Evolutionary conservation across 2,888 invertebrate genomes (phyloP), one percentile per base, ranked within the genome.

Genomic region (Gnatocerus cornutus): DNA sequence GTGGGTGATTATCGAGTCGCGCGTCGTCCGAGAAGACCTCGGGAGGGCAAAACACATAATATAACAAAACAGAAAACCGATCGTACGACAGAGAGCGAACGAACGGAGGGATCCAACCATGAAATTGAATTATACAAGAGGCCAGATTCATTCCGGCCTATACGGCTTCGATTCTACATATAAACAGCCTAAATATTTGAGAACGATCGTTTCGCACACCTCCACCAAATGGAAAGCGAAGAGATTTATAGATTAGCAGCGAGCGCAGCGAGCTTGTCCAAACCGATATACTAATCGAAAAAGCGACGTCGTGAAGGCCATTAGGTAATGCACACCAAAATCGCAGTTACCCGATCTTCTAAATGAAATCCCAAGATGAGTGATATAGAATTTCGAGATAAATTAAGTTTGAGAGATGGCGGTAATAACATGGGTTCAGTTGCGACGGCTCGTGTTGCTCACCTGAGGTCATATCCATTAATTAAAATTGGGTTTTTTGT

Each of bases 91-190:
- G 77, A 72, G 70, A 78, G 74, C 29, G 55, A 62, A 27, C 67
- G 63, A 71, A 76, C 78, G 81, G 74, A 82, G 82, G 84, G 84
- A 84, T 84, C 82, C 84, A 83, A 84, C 82, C 85, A 83, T 85
- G 85, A 85, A 85, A 85, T 85, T 85, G 85, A 85, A 85, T 85
- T 85, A 85, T 85, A 84, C 82, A 82, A 80, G 78, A 81, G 83
- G 79, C 80, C 80, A 78, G 78, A 78, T 80, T 79, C 78, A 76
- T 77, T 75, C 76, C 73, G 74, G 77, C 71, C 75, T 71, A 72
- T 75, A 73, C 72, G 66, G 66, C 69, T 74, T 73, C 73, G 73
- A 73, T 74, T 67, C 74, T 75, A 76, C 74, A 77, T 77, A 78
- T 77, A 77, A 78, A 77, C 76, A 73, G 76, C 76, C 76, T 73